Conservation (phyloP, 1,140 invertebrate species). For the Drosophila mauritiana region DNA sequence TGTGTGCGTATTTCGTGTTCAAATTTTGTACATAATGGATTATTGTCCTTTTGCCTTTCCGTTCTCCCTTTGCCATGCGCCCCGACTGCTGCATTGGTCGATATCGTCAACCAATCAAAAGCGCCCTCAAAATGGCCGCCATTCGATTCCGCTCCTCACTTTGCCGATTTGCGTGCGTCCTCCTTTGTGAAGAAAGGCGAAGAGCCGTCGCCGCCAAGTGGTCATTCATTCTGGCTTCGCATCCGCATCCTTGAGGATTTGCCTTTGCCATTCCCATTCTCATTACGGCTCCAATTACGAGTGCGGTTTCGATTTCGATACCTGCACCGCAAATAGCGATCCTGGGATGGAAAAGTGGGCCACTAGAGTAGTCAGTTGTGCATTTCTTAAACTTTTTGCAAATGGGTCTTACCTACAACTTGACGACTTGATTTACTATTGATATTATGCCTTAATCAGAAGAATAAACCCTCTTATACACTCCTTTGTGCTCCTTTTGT, state of each 20-base stretch:
- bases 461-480: too few species aligned
- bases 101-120: constrained; percentile 84
- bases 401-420: too few species aligned
- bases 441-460: too few species aligned
- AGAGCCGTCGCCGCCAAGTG: constrained; percentile 18
- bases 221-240: constrained; percentile 20
- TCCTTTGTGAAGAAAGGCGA: constrained; percentile 25
- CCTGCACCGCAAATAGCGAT: constrained; percentile 3
- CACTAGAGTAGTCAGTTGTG: neutral
- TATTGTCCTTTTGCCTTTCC: constrained; percentile 78
- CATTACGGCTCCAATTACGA: constrained; percentile 16
- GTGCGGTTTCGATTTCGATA: constrained; percentile 10
- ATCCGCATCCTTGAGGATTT: constrained; percentile 20
- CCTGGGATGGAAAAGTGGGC: neutral
- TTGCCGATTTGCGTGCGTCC: constrained; percentile 43
- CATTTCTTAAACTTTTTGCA: too few species aligned
- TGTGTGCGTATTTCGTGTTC: constrained; percentile 73
- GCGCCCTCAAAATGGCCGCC: constrained; percentile 84
- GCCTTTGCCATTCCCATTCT: neutral
- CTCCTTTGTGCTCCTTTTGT: constrained; percentile 9
- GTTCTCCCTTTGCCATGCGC: constrained; percentile 42
- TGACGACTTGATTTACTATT: too few species aligned
- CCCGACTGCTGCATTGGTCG: constrained; percentile 83
- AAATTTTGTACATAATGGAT: constrained; percentile 84
- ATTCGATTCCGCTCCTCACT: constrained; percentile 64